phyloP scores from a whole-genome alignment of 2,888 invertebrate genomes.

The Hydraecia micacea region DNA sequence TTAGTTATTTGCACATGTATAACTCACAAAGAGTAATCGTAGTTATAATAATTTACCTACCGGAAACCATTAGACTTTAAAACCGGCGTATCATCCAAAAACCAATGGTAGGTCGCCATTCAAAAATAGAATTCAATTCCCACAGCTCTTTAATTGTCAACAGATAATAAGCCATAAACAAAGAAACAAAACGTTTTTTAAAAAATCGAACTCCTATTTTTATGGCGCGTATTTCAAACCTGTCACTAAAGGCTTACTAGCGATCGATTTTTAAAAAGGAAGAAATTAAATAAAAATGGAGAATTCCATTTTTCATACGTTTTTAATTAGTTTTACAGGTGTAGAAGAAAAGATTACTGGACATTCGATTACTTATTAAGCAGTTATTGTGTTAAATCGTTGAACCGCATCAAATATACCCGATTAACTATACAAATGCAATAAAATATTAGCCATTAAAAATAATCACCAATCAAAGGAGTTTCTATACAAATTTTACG shows the following conservation, averaged over 20 bases:
- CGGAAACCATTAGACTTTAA: not conserved
- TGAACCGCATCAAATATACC: slow-evolving; percentile 60
- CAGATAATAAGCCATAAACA: slow-evolving; percentile 43
- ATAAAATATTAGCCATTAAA: slow-evolving; percentile 75
- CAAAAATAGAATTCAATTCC: slow-evolving; percentile 51
- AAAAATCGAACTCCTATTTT: slow-evolving; percentile 53
- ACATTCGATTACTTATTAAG: slow-evolving; percentile 69
- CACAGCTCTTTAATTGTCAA: slow-evolving; percentile 47
- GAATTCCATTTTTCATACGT: slow-evolving; percentile 37
- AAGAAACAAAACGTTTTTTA: slow-evolving; percentile 37
- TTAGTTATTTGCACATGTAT: not conserved
- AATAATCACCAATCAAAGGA: slow-evolving; percentile 84
- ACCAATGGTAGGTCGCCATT: slow-evolving; percentile 14
- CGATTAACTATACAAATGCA: slow-evolving; percentile 72
- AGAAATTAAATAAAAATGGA: slow-evolving; percentile 39
- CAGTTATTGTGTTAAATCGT: slow-evolving; percentile 67
- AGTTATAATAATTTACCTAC: not conserved
- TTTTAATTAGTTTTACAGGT: slow-evolving; percentile 53
- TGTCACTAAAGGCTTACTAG: slow-evolving; percentile 41
- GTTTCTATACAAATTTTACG: slow-evolving; percentile 81
- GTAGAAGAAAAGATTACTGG: slow-evolving; percentile 59
- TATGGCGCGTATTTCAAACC: slow-evolving; percentile 40
- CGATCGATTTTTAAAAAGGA: slow-evolving; percentile 65
- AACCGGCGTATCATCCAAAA: not conserved
- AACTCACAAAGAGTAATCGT: not conserved